These are phyloP conservation scores for Drosophila sp. DNA, from an alignment of 1,140 invertebrate species.

Conservation along the genomic window DNA sequence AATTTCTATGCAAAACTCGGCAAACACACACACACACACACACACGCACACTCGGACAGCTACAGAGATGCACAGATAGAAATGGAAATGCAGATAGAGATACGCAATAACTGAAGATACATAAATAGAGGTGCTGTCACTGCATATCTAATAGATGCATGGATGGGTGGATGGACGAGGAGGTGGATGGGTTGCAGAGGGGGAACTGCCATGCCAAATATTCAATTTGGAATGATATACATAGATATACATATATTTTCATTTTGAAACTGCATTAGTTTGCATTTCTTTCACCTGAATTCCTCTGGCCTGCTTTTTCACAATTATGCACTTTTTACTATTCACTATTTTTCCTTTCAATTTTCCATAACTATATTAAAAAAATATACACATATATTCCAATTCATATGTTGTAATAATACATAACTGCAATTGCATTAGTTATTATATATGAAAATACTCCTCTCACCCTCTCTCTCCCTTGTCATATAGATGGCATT, in stretches of 20 bases:
- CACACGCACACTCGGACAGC: slow-evolving; percentile 3
- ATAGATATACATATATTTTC: slow-evolving; percentile 32
- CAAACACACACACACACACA: slow-evolving; percentile 46
- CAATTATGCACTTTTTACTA: slow-evolving; percentile 29
- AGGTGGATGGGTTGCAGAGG: neutral
- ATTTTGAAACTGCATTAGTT: slow-evolving; percentile 35
- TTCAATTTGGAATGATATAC: neutral
- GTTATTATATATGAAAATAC: slow-evolving; percentile 7
- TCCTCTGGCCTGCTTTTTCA: slow-evolving; percentile 9
- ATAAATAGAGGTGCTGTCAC: slow-evolving; percentile 63
- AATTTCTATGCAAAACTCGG: slow-evolving; percentile 66
- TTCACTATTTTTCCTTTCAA: slow-evolving; percentile 48
- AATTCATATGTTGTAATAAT: slow-evolving; percentile 2
- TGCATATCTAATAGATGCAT: slow-evolving; percentile 55
- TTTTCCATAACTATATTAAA: slow-evolving; percentile 8
- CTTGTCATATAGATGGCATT: neutral
- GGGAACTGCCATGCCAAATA: slow-evolving; percentile 1
- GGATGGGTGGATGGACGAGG: neutral
- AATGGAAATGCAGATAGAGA: slow-evolving; percentile 31
- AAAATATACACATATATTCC: neutral
- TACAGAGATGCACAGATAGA: slow-evolving; percentile 14
- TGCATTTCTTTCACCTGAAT: slow-evolving; percentile 24
- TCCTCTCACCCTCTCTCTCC: neutral
- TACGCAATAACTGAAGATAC: slow-evolving; percentile 26
- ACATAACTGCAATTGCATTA: slow-evolving; percentile 18